Percentiles rank a stretch among this genome's conserved stretches.
These are phyloP conservation scores for Lasioglossum figueresi DNA, from an alignment of 2,888 invertebrate genomes.

Conservation along the genomic window DNA sequence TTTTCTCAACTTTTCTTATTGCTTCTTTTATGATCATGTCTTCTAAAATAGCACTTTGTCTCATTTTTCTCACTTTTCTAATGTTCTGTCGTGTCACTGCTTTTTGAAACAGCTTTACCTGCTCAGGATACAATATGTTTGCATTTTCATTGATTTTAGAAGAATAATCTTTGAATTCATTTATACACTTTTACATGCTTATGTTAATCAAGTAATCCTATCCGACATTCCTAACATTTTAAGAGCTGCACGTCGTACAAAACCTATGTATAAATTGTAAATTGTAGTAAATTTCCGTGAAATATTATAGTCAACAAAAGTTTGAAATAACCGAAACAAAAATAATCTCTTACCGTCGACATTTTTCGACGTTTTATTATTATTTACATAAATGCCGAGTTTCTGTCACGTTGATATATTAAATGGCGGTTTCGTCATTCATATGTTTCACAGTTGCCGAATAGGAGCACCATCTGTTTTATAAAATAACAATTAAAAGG, in stretches of 20 bases:
- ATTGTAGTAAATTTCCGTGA: background rate
- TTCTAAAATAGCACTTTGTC: background rate
- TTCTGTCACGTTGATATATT: background rate
- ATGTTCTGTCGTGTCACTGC: background rate
- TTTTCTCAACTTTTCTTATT: background rate
- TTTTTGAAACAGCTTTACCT: background rate
- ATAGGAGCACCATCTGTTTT: background rate
- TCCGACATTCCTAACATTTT: no score
- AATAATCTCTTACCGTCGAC: background rate
- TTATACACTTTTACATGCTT: background rate
- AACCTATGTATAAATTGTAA: no score
- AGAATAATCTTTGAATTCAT: background rate
- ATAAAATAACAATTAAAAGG: background rate
- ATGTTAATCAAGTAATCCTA: no score
- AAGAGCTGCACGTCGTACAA: no score
- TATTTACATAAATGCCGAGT: background rate
- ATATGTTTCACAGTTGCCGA: background rate
- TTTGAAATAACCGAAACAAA: background rate
- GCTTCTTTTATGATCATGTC: background rate
- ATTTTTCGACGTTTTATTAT: background rate
- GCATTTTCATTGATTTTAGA: background rate
- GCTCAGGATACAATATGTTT: background rate
- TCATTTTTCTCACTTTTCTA: background rate
- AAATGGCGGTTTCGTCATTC: background rate
- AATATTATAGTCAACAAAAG: background rate